Percentiles rank a stretch among this genome's conserved stretches.
These are phyloP conservation scores for Sisyra nigra DNA, from an alignment of 2,888 invertebrate genomes.

Conservation along the genomic window DNA sequence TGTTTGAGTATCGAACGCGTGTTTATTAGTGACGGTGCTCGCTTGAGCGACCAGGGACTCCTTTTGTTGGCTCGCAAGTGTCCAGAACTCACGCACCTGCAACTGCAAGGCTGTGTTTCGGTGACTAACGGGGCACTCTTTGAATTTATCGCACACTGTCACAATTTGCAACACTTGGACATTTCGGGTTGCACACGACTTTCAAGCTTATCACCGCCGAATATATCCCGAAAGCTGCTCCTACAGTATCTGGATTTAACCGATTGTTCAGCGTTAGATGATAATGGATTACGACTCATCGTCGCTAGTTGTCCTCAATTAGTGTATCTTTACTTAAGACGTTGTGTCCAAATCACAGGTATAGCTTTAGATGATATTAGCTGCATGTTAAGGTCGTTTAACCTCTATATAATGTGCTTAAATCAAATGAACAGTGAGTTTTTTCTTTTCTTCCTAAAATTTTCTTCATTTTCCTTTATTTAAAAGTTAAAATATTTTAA, in stretches of 20 bases:
- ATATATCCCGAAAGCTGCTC: conserved; percentile 49
- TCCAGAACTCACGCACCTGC: conserved; percentile 66
- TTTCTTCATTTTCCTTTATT: too few relatives aligned
- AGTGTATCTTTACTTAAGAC: conserved; percentile 70
- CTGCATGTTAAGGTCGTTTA: too few relatives aligned
- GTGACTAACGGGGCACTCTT: conserved; percentile 63
- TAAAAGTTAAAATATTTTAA: too few relatives aligned
- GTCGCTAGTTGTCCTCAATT: conserved; percentile 78
- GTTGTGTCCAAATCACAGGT: conserved; percentile 81
- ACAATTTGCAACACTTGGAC: conserved; percentile 70
- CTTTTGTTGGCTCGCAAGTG: conserved; percentile 61
- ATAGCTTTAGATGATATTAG: too few relatives aligned
- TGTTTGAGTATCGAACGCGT: conserved; percentile 52
- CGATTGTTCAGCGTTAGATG: conserved; percentile 72
- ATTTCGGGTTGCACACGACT: conserved; percentile 69
- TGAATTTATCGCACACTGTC: conserved; percentile 63
- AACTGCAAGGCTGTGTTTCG: conserved; percentile 55
- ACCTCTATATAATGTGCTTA: too few relatives aligned
- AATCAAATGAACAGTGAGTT: too few relatives aligned
- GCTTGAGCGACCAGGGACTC: conserved; percentile 63
- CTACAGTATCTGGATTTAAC: conserved; percentile 82
- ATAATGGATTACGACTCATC: conserved; percentile 66
- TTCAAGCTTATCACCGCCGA: conserved; percentile 51
- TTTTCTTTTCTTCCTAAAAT: too few relatives aligned
- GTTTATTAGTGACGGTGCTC: conserved; percentile 47